These are phyloP conservation scores for Turritopsis rubra DNA, from an alignment of 30 jellyfish, hydroid and myxozoan genomes.

Conservation along the genomic window DNA sequence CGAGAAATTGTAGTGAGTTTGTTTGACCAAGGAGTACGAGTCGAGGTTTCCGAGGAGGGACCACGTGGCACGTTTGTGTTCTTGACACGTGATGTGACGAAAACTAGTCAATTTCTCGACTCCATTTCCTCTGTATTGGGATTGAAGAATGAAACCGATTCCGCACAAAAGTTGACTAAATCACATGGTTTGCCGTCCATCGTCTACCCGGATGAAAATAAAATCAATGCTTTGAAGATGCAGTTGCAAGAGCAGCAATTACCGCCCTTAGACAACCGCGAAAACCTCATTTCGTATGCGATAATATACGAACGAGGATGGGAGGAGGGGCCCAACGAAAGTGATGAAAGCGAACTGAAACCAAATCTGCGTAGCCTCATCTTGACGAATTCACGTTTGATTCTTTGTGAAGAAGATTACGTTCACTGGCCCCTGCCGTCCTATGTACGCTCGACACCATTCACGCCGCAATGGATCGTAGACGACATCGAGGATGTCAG, in stretches of 20 bases:
- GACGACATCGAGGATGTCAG: conserved; percentile 56
- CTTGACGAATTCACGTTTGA: conserved; percentile 63
- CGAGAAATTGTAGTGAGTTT: conserved; percentile 75
- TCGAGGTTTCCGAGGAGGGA: conserved; percentile 87
- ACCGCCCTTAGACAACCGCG: conserved; percentile 74
- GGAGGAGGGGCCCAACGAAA: neutral
- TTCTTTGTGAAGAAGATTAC: conserved; percentile 88
- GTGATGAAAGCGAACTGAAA: conserved; percentile 21
- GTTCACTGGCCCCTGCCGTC: conserved; percentile 95
- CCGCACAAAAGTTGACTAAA: neutral
- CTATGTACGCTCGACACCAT: conserved; percentile 54
- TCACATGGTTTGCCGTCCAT: conserved; percentile 23
- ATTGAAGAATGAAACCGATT: conserved; percentile 24
- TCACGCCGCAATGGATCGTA: conserved; percentile 92
- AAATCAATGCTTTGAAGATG: conserved; percentile 63
- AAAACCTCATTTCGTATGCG: conserved; percentile 70
- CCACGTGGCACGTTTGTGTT: conserved; percentile 84
- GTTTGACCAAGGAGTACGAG: conserved; percentile 87
- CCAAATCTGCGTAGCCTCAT: conserved; percentile 54
- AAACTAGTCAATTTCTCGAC: conserved; percentile 79
- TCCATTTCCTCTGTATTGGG: conserved; percentile 56
- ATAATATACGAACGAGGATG: conserved; percentile 55
- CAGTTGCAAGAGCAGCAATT: conserved; percentile 63
- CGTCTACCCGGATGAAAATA: conserved; percentile 79
- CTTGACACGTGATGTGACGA: conserved; percentile 79